Evolutionary conservation across 2,888 invertebrate genomes (phyloP).

Genomic region (Cheilosia scutellata): DNA sequence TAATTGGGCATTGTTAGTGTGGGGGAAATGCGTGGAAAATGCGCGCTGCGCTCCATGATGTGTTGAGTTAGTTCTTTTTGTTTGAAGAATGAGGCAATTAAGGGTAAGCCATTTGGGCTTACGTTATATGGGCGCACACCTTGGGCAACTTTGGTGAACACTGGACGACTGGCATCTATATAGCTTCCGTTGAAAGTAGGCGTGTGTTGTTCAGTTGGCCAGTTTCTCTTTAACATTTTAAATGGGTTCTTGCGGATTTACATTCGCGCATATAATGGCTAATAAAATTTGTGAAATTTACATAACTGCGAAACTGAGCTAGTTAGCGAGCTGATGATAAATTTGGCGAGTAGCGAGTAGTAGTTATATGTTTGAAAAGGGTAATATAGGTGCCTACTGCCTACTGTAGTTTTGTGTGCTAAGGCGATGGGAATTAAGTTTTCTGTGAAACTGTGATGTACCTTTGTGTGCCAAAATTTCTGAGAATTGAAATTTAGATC

Average conservation of each 20-base stretch:
- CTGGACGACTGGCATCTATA: background rate
- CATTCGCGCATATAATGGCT: constrained; percentile 37
- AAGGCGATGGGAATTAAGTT: background rate
- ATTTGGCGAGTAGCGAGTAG: background rate
- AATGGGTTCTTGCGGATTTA: constrained; percentile 26
- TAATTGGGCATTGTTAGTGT: constrained; percentile 57
- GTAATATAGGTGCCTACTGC: background rate
- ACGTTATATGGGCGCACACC: constrained; percentile 19
- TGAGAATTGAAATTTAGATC: background rate
- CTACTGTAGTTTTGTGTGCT: background rate
- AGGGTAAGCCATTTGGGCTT: constrained; percentile 61
- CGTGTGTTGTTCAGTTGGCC: constrained; percentile 10
- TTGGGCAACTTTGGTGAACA: background rate
- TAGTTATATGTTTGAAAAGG: constrained; percentile 1
- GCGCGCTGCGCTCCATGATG: constrained; percentile 10
- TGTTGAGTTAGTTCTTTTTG: constrained; percentile 16
- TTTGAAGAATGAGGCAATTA: constrained; percentile 69
- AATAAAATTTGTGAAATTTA: constrained; percentile 28
- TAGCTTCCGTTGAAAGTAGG: constrained; percentile 53
- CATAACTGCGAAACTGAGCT: background rate
- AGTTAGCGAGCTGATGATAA: background rate
- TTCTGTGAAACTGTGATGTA: no score
- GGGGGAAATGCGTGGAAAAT: constrained; percentile 61
- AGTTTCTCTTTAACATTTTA: constrained; percentile 7
- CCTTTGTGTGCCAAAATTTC: background rate